Base-by-base conservation (phyloP, 2,888 invertebrate species). In the Andrena chrysosceles region DNA sequence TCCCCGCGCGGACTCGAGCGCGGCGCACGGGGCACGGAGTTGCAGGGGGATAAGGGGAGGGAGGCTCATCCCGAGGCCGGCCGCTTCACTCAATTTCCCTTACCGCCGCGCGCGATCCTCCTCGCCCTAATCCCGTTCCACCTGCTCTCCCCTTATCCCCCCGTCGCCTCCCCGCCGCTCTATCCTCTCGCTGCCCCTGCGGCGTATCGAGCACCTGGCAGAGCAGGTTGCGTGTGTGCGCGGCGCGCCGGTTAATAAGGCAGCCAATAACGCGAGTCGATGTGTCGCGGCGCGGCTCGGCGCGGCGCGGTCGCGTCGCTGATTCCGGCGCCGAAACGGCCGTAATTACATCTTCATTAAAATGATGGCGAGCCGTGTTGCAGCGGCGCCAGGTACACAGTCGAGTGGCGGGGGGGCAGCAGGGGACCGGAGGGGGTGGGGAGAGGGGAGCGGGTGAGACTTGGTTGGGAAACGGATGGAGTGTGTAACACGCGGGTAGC, bases 311-410 rank as follows among this genome's bases (percentile, higher is more conserved):
- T 83, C 84, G 89, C 87, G 91, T 89, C 85, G 91, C 89, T 90
- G 91, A 91, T 91, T 91, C 91, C 88, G 86, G 83, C 87, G 89
- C 89, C 90, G 91, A 92, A 92, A 91, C 89, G 90, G 87, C 87
- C 90, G 92, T 93, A 93, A 93, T 93, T 93, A 93, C 93, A 93
- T 93, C 93, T 93, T 93, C 93, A 93, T 93, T 93, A 93, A 92
- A 92, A 90, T 90, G 91, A 90, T 90, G 91, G 89, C 88, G 89
- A 90, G 83, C 85, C 89, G 89, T 87, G 88, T 87, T 87, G 86
- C 85, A 85, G 86, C 81, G 81, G 88, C 83, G 73, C 80, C 81
- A 72, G 83, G 81, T 79, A 78, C 78, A 78, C 77, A 77, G 59
- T 67, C 31, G 60, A 71, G 64, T 20, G 29, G 52, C 59, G 35